Conservation (phyloP, 2,888 invertebrate genomes). For the Habrosyne pyritoides region DNA sequence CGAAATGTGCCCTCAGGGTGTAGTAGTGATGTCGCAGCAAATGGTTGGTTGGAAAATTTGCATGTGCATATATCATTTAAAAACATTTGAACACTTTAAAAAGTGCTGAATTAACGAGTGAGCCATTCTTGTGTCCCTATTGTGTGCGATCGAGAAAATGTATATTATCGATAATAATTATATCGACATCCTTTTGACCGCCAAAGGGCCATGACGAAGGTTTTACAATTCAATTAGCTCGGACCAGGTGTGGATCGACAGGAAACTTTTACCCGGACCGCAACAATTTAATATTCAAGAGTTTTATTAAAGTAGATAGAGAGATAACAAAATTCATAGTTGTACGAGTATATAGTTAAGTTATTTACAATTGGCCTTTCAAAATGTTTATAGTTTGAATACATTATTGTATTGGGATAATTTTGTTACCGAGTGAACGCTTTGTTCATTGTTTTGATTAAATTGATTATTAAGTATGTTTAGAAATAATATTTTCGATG, state of each 20-base stretch:
- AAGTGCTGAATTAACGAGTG: slow-evolving; percentile 24
- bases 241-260: slow-evolving; percentile 72
- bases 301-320: slow-evolving; percentile 57
- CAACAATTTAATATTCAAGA: slow-evolving; percentile 66
- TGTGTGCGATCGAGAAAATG: slow-evolving; percentile 63
- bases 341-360: slow-evolving; percentile 34
- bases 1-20: slow-evolving; percentile 68
- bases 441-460: too few species aligned
- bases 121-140: slow-evolving; percentile 49
- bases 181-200: slow-evolving; percentile 73
- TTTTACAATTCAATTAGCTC: slow-evolving; percentile 81
- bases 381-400: slow-evolving; percentile 15
- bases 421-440: too few species aligned
- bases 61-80: neutral
- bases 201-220: slow-evolving; percentile 76
- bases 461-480: too few species aligned
- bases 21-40: slow-evolving; percentile 40
- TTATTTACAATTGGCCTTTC: slow-evolving; percentile 39
- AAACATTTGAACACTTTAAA: neutral
- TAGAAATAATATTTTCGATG: too few species aligned
- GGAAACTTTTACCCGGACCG: slow-evolving; percentile 60
- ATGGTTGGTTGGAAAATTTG: slow-evolving; percentile 17
- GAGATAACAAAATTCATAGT: slow-evolving; percentile 61
- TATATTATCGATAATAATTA: slow-evolving; percentile 74
- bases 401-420: too few species aligned